Base-by-base conservation (phyloP, 2,888 invertebrate genomes). In the Sturmia bella region DNA sequence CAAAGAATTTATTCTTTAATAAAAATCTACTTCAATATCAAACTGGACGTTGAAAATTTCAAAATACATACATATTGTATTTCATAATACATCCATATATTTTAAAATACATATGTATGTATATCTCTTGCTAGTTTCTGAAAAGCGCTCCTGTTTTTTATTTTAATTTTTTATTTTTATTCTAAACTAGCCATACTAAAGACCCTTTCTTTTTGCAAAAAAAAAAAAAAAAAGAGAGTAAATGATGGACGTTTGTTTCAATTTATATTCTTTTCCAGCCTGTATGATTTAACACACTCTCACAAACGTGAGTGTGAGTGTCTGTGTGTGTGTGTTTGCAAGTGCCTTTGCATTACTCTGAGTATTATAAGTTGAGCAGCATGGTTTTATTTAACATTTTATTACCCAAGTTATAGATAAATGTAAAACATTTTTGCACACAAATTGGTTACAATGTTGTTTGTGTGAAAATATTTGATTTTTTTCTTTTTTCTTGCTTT, bases 371-470 rank as follows among this genome's bases (percentile, higher is more conserved):
- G 21, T 32, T 43, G 13, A 32, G 56, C 43, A 17, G 54, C 43
- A 13, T 43, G 56, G 37, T 70, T 39, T 77, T 77, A 69, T 77
- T 57, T 52, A 70, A 78, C 78, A 82, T 75, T 82, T 78, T 74
- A 75, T 77, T 78, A 61, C 27, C 37, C 43, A 74, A 74, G 69
- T 82, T 64, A 64, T 68, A 77, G 76, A 72, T 68, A 76, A 76
- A 76, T 76, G 59, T 43, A 41, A 76, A 81, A 73, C 45, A 76
- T 79, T 61, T 75, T 57, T 52, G 17, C 52, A 70, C 48, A 63
- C 66, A 75, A 80, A 69, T 75, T 70, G 61, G 59, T 80, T 69
- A 57, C 68, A 80, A 74, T 80, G 57, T 68, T 72, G 15, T 78
- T 63, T 19, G 32, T 74, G 48, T 37, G 66, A 48, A 64, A 66